These are phyloP conservation scores for Antennarius maculatus DNA, from an alignment of 2,797 vertebrate species.

Conservation along the genomic window DNA sequence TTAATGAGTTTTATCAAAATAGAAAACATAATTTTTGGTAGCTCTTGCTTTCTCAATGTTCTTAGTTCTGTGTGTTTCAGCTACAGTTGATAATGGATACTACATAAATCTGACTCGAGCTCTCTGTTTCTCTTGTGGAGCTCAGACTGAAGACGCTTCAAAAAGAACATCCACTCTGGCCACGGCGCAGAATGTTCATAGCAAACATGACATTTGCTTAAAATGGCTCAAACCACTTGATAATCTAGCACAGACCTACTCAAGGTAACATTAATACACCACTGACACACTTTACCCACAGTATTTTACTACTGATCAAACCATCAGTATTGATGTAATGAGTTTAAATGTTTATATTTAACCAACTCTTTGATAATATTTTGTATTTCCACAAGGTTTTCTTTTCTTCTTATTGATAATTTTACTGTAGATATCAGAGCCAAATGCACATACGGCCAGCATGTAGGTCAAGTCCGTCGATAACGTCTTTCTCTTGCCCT, in stretches of 20 bases:
- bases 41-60: neutral
- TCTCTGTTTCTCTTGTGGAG: neutral
- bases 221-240: too few species aligned
- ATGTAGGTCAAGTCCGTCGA: conserved; percentile 74
- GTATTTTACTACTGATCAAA: neutral
- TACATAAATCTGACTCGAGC: too few species aligned
- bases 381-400: neutral
- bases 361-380: neutral
- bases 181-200: too few species aligned
- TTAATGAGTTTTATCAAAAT: neutral
- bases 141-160: neutral
- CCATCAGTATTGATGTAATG: neutral
- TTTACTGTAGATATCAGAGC: neutral
- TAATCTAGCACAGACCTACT: neutral
- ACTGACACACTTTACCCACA: neutral
- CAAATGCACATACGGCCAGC: conserved; percentile 71
- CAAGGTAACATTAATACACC: neutral
- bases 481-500: rapidly evolving
- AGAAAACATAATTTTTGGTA: neutral
- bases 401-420: neutral
- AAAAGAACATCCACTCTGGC: too few species aligned
- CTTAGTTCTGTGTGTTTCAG: too few species aligned
- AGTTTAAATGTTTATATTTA: neutral
- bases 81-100: neutral
- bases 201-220: too few species aligned